phyloP scores from a whole-genome alignment of 2,113 vertebrate genomes.

The Gracilinanus agilis region DNA sequence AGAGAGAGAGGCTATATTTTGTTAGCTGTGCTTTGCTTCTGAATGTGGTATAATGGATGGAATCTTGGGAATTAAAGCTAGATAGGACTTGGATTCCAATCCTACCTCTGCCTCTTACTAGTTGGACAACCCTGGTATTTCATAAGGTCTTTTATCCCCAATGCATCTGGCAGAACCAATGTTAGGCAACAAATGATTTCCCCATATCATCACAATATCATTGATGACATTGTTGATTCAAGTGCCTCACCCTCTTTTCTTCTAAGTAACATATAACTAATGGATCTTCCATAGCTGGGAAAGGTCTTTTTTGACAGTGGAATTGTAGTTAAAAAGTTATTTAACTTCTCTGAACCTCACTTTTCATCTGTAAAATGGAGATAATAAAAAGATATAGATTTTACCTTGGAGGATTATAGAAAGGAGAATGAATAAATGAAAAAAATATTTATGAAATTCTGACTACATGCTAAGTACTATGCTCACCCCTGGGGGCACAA shows the following conservation, averaged over 20 bases:
- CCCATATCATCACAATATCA: neutral
- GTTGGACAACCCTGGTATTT: neutral
- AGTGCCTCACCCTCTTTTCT: neutral
- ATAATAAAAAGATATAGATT: neutral
- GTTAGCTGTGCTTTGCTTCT: conserved; percentile 55
- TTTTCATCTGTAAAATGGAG: neutral
- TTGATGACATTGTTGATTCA: neutral
- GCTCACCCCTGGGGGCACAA: neutral
- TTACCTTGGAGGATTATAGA: neutral
- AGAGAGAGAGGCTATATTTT: conserved; percentile 23
- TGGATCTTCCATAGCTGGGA: neutral
- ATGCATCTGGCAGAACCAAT: neutral
- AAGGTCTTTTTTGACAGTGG: neutral
- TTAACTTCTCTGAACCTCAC: neutral
- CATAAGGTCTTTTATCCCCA: neutral
- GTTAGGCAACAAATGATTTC: neutral
- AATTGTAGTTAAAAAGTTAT: neutral
- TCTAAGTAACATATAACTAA: neutral
- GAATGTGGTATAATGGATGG: neutral
- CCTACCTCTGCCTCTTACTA: neutral
- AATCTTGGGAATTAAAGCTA: neutral
- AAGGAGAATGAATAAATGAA: neutral
- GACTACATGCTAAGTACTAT: neutral
- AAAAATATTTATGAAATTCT: neutral
- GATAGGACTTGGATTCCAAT: neutral